phyloP scores from a whole-genome alignment of 2,888 invertebrate species.

The Trilocha varians region DNA sequence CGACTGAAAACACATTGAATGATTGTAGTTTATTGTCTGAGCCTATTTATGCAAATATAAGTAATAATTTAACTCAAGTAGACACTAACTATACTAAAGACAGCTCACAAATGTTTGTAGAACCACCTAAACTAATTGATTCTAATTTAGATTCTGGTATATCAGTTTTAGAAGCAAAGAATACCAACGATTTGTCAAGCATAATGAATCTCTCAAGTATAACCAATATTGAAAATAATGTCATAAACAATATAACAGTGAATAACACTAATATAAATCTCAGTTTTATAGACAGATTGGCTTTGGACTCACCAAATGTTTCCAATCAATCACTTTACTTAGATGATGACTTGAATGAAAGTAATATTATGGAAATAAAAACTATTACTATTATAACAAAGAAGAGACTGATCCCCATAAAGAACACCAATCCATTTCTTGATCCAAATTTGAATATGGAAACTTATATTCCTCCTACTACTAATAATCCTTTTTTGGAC shows the following conservation, averaged over 20 bases:
- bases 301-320: constrained; percentile 47
- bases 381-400: constrained; percentile 65
- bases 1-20: neutral
- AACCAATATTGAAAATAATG: constrained; percentile 44
- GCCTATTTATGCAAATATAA: constrained; percentile 6
- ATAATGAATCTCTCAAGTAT: constrained; percentile 22
- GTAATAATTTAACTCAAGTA: neutral
- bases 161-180: constrained; percentile 32
- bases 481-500: constrained; percentile 49
- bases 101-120: constrained; percentile 1
- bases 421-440: constrained; percentile 60
- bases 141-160: constrained; percentile 35
- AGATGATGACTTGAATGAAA: constrained; percentile 67
- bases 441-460: constrained; percentile 38
- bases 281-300: constrained; percentile 63
- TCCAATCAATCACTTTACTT: constrained; percentile 56
- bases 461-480: constrained; percentile 15
- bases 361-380: constrained; percentile 71
- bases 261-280: constrained; percentile 52
- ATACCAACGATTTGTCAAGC: neutral
- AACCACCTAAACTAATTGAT: neutral
- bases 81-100: constrained; percentile 4
- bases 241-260: constrained; percentile 49
- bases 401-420: constrained; percentile 37
- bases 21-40: neutral